phyloP scores from a whole-genome alignment of 2,888 invertebrate genomes.

The Eurois occulta region DNA sequence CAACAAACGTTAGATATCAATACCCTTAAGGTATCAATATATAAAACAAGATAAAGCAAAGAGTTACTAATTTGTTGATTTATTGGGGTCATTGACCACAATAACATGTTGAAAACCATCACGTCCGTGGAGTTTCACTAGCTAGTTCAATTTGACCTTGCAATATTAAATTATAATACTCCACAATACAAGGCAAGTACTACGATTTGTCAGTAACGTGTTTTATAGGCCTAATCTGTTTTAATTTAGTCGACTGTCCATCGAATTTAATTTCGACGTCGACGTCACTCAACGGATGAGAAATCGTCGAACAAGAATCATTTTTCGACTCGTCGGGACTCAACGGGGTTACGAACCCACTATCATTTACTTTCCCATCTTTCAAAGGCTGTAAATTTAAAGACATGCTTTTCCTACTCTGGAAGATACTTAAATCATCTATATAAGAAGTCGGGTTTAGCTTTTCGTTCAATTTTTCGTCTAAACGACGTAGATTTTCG shows the following conservation, averaged over 20 bases:
- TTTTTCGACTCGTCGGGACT: constrained; percentile 88
- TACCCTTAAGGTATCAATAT: too few relatives aligned
- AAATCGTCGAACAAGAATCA: constrained; percentile 84
- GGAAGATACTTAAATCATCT: constrained; percentile 81
- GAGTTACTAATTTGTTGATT: neutral
- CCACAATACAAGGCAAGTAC: constrained; percentile 13
- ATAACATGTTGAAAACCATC: neutral
- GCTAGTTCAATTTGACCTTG: neutral
- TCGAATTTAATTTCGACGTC: constrained; percentile 95
- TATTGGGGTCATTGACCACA: neutral
- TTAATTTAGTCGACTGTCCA: constrained; percentile 94
- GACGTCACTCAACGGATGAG: constrained; percentile 94
- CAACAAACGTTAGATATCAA: neutral
- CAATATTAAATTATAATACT: neutral
- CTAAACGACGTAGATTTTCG: constrained; percentile 83
- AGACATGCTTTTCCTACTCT: constrained; percentile 82
- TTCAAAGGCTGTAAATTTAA: constrained; percentile 80
- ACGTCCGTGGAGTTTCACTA: too few relatives aligned
- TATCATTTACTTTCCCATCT: constrained; percentile 84
- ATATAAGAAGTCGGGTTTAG: constrained; percentile 76
- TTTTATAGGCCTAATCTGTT: constrained; percentile 92
- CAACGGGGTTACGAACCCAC: constrained; percentile 92
- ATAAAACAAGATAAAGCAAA: neutral
- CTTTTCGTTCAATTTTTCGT: constrained; percentile 82
- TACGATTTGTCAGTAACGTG: constrained; percentile 42